A percentile compares a stretch with the other conserved stretches of the same genome.
Conservation (phyloP, 2,113 vertebrate genomes). For the Butorides virescens region DNA sequence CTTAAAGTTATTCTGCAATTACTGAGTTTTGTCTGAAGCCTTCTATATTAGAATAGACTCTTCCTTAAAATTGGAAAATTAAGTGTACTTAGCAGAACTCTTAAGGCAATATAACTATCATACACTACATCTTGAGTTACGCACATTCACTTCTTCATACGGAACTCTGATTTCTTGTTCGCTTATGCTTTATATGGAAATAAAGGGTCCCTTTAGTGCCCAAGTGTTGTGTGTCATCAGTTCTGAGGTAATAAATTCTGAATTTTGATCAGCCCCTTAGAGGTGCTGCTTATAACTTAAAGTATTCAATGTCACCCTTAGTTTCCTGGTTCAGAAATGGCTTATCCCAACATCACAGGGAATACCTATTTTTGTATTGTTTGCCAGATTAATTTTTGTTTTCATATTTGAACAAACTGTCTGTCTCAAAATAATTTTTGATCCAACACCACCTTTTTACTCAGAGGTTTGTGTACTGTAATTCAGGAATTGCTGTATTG, state of each 20-base stretch:
- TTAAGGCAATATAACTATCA: constrained; percentile 28
- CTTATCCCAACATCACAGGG: neutral
- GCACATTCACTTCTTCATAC: neutral
- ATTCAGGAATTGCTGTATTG: constrained; percentile 26
- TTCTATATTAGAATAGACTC: constrained; percentile 60
- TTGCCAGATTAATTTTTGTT: neutral
- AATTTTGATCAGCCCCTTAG: neutral
- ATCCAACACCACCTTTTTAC: neutral
- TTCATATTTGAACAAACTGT: neutral
- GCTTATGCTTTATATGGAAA: neutral
- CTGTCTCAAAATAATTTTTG: neutral
- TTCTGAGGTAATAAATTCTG: neutral
- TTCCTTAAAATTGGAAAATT: constrained; percentile 54
- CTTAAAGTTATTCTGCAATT: constrained; percentile 37
- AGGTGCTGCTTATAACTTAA: neutral
- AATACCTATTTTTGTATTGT: neutral
- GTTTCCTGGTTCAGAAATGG: neutral
- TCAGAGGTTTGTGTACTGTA: constrained; percentile 18
- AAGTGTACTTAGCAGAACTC: constrained; percentile 59
- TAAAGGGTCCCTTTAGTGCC: neutral
- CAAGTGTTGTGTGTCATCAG: neutral
- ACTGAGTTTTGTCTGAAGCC: constrained; percentile 32
- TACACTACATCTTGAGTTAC: neutral
- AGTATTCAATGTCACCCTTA: neutral
- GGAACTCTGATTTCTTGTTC: neutral